Conservation (phyloP, 2,113 vertebrate species). For the Plectropomus leopardus region DNA sequence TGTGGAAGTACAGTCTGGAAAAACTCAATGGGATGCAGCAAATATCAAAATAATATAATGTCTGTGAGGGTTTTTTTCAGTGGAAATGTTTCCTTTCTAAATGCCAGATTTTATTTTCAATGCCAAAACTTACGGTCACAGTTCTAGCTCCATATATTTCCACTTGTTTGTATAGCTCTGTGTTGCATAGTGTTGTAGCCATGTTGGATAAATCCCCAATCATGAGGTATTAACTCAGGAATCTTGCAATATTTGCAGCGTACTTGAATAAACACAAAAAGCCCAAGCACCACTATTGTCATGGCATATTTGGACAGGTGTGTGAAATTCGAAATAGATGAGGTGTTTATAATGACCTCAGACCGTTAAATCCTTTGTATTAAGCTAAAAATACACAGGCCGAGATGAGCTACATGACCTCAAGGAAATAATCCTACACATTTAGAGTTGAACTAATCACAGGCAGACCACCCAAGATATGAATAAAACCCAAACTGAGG, state of each 20-base stretch:
- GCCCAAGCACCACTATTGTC: constrained; percentile 11
- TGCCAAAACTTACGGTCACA: too few species aligned
- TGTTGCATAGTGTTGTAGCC: not conserved
- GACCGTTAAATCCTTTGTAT: constrained; percentile 48
- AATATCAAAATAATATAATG: too few species aligned
- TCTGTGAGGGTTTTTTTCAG: too few species aligned
- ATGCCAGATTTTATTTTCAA: too few species aligned
- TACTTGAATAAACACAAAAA: constrained; percentile 56
- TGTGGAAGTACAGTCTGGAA: too few species aligned
- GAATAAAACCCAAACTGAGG: constrained; percentile 34
- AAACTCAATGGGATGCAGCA: too few species aligned
- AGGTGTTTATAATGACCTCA: constrained; percentile 50
- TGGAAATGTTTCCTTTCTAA: too few species aligned
- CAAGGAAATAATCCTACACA: constrained; percentile 29
- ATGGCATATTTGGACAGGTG: constrained; percentile 62
- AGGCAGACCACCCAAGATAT: constrained; percentile 67
- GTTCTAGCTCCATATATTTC: not conserved
- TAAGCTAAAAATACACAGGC: constrained; percentile 4
- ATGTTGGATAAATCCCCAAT: constrained; percentile 47
- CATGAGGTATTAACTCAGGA: constrained; percentile 51
- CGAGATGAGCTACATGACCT: constrained; percentile 29
- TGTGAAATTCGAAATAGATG: constrained; percentile 60
- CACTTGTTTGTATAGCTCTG: constrained; percentile 12
- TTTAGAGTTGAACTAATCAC: constrained; percentile 41
- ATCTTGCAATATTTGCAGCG: constrained; percentile 60